Conservation (phyloP, 2,888 invertebrate genomes). For the Mantis religiosa region DNA sequence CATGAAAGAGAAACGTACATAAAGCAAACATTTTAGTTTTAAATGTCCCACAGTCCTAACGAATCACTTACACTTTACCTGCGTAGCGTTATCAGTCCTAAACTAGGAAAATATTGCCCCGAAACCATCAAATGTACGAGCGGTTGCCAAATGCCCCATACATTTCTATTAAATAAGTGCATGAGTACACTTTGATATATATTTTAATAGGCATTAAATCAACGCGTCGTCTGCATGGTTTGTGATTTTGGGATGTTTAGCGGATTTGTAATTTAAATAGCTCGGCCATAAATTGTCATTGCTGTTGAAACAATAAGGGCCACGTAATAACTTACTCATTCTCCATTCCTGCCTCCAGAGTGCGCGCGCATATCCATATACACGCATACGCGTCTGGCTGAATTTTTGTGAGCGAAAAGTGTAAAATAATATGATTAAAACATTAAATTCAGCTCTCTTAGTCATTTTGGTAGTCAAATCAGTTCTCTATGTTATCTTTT, state of each 20-base stretch:
- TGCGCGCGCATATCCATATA: not conserved
- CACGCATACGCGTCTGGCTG: too few species aligned
- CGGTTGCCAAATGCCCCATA: not conserved
- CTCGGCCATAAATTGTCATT: not conserved
- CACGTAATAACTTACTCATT: not conserved
- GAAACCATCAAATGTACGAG: not conserved
- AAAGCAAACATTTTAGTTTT: not conserved
- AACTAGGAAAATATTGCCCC: not conserved
- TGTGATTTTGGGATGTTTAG: not conserved
- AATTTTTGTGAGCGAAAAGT: too few species aligned
- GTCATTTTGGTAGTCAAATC: too few species aligned
- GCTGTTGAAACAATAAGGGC: not conserved
- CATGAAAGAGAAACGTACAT: too few species aligned
- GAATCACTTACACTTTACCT: not conserved
- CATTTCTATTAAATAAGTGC: not conserved
- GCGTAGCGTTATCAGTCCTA: not conserved
- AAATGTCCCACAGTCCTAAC: not conserved
- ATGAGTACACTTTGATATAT: not conserved
- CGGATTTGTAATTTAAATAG: not conserved
- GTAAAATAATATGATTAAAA: too few species aligned
- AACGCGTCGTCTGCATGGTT: not conserved
- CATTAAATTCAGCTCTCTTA: too few species aligned
- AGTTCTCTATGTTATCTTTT: too few species aligned
- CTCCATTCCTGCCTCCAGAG: not conserved
- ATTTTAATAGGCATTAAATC: not conserved